phyloP scores from a whole-genome alignment of 2,113 vertebrate genomes.

The Peromyscus maniculatus region DNA sequence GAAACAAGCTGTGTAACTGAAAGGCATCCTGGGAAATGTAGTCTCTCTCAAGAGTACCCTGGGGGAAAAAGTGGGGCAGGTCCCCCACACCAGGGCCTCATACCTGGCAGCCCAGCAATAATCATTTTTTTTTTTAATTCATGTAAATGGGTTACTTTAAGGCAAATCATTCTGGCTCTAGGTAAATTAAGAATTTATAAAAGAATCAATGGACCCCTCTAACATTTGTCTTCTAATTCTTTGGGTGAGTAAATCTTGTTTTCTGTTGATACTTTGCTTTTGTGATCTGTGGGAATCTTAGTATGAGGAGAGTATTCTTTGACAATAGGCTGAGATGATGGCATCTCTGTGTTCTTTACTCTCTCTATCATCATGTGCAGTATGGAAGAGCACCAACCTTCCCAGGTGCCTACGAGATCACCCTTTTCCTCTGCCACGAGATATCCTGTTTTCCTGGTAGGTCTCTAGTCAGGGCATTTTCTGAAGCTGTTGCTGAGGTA shows the following conservation, averaged over 20 bases:
- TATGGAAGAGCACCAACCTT: not conserved
- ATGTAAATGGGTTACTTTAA: constrained; percentile 54
- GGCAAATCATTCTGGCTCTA: not conserved
- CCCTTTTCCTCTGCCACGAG: not conserved
- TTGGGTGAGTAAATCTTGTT: not conserved
- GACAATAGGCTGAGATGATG: not conserved
- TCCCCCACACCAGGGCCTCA: not conserved
- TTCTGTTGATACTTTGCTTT: not conserved
- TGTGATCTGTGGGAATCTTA: not conserved
- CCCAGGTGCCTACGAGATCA: not conserved
- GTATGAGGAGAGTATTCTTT: not conserved
- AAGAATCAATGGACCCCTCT: not conserved
- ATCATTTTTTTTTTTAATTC: not conserved
- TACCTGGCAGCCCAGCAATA: not conserved
- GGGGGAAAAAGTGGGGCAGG: too few species aligned
- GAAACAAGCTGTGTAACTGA: too few species aligned
- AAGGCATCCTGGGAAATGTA: too few species aligned
- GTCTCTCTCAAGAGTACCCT: too few species aligned
- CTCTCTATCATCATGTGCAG: not conserved
- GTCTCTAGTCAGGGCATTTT: not conserved
- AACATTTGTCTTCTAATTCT: constrained; percentile 37
- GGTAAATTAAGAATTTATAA: constrained; percentile 63
- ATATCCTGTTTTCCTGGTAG: not conserved
- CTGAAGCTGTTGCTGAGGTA: not conserved
- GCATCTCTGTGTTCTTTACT: not conserved